Base-by-base conservation (phyloP, 2,888 invertebrate genomes). In the Tholera decimalis region DNA sequence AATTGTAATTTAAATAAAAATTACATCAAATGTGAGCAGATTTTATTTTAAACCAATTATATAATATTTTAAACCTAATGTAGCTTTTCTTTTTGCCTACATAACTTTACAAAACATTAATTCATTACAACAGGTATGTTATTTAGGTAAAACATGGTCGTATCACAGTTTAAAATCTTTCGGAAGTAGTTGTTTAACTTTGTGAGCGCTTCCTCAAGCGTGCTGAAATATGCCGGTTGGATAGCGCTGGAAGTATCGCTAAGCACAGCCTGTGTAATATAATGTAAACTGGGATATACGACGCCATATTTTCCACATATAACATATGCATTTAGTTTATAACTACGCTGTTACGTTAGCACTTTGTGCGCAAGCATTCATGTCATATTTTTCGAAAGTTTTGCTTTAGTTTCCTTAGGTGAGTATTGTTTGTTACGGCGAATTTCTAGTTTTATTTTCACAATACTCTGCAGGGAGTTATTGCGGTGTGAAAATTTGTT, bases 121-220 rank as follows among this genome's bases (percentile, higher is more conserved):
- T 62, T 33, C 37, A 26, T 47, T 35, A 67, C 62, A 77, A 75
- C 73, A 75, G 62, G 73, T 75, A 44, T 54, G 22, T 57, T 50
- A 54, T 46, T 50, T 63, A 26, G 39, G 43, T 54, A 54, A 67
- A 67, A 44, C 59, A 59, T 26, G 46, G 39, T 33, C n/a, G 22
- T 76, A 73, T 73, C 77, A 18, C 33, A 54, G 44, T 69, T 76
- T 70, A 63, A 55, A 70, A 76, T 73, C 77, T 73, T 69, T 43
- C 56, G 50, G 35, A 69, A 70, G 56, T 49, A 13, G 50, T 63
- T 62, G 63, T 73, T 63, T 70, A 41, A 50, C 41, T 49, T 63
- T 46, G 41, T 57, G 41, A 70, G 33, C 33, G 61, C 41, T 76
- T 73, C 77, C 63, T 70, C 57, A 76, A 58, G 63, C 77, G 71